Evolutionary conservation across 2,113 vertebrate species (phyloP).

Genomic region (Takifugu bimaculatus): DNA sequence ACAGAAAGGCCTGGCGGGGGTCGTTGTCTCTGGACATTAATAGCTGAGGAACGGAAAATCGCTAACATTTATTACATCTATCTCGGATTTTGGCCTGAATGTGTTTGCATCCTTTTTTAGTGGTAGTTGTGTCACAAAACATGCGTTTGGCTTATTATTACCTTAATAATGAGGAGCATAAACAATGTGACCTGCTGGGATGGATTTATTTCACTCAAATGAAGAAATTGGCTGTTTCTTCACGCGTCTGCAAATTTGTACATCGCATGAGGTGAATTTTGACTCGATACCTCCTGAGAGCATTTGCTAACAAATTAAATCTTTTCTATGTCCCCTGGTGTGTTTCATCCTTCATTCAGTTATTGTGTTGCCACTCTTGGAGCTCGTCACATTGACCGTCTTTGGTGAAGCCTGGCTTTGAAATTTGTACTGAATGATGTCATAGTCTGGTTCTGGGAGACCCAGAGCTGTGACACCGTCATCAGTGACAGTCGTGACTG

Average conservation of each 20-base stretch:
- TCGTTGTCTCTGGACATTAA: constrained; percentile 25
- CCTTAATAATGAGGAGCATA: too few species aligned
- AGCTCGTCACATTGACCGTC: constrained; percentile 1
- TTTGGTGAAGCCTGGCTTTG: too few species aligned
- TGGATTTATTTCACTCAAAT: too few species aligned
- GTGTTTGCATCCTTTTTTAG: background rate
- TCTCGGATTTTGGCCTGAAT: background rate
- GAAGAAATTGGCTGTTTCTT: too few species aligned
- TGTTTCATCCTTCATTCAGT: too few species aligned
- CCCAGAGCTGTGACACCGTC: background rate
- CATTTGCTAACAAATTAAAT: too few species aligned
- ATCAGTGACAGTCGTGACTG: constrained; percentile 16
- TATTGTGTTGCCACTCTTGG: background rate
- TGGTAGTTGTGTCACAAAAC: background rate
- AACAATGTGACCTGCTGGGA: too few species aligned
- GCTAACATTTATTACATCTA: constrained; percentile 46
- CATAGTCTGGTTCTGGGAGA: constrained; percentile 2
- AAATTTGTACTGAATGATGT: background rate
- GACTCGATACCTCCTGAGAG: too few species aligned
- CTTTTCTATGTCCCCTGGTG: too few species aligned
- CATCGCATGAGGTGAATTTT: too few species aligned
- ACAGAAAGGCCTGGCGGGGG: constrained; percentile 40
- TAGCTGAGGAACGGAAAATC: constrained; percentile 36
- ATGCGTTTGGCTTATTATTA: too few species aligned
- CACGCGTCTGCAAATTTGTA: too few species aligned